These are phyloP conservation scores for Macrosteles quadrilineatus DNA, from an alignment of 1,140 invertebrate species.

Conservation along the genomic window DNA sequence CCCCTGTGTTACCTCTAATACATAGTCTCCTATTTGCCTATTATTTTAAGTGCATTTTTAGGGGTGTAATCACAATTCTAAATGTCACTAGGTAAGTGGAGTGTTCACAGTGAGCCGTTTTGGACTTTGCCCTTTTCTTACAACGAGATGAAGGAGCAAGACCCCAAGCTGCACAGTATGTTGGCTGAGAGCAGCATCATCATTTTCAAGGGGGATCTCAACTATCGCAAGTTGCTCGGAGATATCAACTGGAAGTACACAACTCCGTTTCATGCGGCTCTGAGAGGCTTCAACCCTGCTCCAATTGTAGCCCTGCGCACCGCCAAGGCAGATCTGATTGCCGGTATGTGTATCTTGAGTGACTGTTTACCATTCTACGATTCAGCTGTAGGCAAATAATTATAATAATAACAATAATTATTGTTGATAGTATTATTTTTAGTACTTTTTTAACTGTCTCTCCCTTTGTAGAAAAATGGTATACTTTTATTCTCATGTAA, in stretches of 20 bases:
- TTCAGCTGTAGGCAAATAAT: too few relatives aligned
- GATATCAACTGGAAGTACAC: conserved; percentile 82
- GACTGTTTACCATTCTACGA: too few relatives aligned
- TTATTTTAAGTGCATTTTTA: too few relatives aligned
- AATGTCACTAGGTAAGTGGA: conserved; percentile 38
- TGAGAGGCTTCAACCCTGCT: conserved; percentile 82
- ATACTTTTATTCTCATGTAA: too few relatives aligned
- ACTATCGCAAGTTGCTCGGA: conserved; percentile 92
- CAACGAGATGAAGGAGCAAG: conserved; percentile 71
- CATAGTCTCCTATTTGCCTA: too few relatives aligned
- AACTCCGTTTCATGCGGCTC: conserved; percentile 65
- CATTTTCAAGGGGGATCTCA: conserved; percentile 96
- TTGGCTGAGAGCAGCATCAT: conserved; percentile 70
- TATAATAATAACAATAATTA: too few relatives aligned
- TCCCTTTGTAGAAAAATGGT: too few relatives aligned
- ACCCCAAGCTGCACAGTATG: conserved; percentile 69
- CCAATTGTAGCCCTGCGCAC: conserved; percentile 83
- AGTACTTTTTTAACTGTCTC: too few relatives aligned
- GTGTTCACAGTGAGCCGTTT: conserved; percentile 62
- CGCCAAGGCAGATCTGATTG: conserved; percentile 88
- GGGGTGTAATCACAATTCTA: too few relatives aligned
- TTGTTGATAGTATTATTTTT: too few relatives aligned
- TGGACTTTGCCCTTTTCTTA: conserved; percentile 88
- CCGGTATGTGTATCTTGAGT: conserved; percentile 41
- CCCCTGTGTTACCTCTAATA: too few relatives aligned